These are phyloP conservation scores for Trematomus loennbergii DNA, from an alignment of 2,113 vertebrate genomes.

Conservation along the genomic window DNA sequence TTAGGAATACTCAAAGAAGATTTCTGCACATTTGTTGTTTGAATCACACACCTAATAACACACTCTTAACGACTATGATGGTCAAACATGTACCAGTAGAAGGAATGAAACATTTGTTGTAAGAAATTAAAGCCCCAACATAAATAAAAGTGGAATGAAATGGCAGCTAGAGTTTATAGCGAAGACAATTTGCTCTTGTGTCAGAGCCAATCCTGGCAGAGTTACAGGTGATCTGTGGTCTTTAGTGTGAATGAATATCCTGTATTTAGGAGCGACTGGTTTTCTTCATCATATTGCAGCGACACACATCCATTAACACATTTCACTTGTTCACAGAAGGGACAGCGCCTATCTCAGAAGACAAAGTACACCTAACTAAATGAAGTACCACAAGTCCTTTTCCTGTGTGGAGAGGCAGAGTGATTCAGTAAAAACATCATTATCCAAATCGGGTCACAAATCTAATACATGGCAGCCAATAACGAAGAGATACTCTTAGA, in stretches of 20 bases:
- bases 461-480: constrained; percentile 27
- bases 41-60: constrained; percentile 5
- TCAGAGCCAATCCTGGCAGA: neutral
- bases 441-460: constrained; percentile 8
- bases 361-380: constrained; percentile 43
- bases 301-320: constrained; percentile 28
- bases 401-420: constrained; percentile 36
- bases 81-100: constrained; percentile 12
- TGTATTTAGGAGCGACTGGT: constrained; percentile 12
- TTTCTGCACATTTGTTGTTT: constrained; percentile 12
- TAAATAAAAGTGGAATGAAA: constrained; percentile 32
- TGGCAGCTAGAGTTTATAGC: neutral
- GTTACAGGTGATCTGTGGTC: neutral
- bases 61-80: neutral
- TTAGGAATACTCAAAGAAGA: constrained; percentile 16
- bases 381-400: constrained; percentile 9
- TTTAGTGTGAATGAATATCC: constrained; percentile 4
- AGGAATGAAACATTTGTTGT: constrained; percentile 49
- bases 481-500: constrained; percentile 29
- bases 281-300: constrained; percentile 26
- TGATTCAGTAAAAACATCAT: constrained; percentile 22
- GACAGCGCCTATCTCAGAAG: constrained; percentile 28
- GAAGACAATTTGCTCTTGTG: constrained; percentile 5
- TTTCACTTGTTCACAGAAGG: constrained; percentile 34
- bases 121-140: constrained; percentile 31